phyloP scores from a whole-genome alignment of 2,888 invertebrate genomes.

The Scaptomyza reducta region DNA sequence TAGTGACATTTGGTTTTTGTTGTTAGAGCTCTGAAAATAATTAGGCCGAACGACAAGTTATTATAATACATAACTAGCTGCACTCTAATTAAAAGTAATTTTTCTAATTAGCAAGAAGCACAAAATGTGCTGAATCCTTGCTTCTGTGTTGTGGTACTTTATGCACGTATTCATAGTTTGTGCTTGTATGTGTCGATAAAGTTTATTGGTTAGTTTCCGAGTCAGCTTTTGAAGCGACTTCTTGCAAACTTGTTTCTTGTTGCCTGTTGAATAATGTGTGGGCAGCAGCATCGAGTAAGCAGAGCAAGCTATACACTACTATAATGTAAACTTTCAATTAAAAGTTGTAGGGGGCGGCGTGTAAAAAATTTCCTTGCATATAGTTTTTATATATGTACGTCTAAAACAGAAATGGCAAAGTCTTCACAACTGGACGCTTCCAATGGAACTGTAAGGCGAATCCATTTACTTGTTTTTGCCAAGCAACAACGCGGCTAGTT shows the following conservation, averaged over 20 bases:
- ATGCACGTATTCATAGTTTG: background rate
- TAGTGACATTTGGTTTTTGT: background rate
- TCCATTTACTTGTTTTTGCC: slow-evolving; percentile 56
- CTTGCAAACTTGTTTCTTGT: slow-evolving; percentile 4
- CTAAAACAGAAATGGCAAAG: slow-evolving; percentile 28
- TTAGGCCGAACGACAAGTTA: background rate
- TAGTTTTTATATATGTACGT: slow-evolving; percentile 4
- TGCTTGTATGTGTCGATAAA: background rate
- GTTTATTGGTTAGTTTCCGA: slow-evolving; percentile 4
- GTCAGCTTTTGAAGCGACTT: slow-evolving; percentile 4
- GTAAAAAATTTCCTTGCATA: slow-evolving; percentile 31
- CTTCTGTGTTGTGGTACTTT: background rate
- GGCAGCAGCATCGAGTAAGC: background rate
- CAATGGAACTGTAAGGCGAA: slow-evolving; percentile 38
- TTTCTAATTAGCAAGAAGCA: slow-evolving; percentile 14
- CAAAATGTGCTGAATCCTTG: slow-evolving; percentile 1
- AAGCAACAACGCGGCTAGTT: slow-evolving; percentile 41
- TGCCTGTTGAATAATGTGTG: slow-evolving; percentile 24
- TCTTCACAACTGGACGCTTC: slow-evolving; percentile 1
- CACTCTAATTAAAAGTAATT: slow-evolving; percentile 10
- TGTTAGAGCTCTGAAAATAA: too few relatives aligned
- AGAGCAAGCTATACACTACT: background rate
- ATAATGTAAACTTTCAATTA: slow-evolving; percentile 71
- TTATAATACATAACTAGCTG: background rate
- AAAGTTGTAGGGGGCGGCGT: slow-evolving; percentile 43